These are phyloP conservation scores for Temnopleurus reevesii DNA, from an alignment of 53 echinoderm and acorn worm species.

Conservation along the genomic window DNA sequence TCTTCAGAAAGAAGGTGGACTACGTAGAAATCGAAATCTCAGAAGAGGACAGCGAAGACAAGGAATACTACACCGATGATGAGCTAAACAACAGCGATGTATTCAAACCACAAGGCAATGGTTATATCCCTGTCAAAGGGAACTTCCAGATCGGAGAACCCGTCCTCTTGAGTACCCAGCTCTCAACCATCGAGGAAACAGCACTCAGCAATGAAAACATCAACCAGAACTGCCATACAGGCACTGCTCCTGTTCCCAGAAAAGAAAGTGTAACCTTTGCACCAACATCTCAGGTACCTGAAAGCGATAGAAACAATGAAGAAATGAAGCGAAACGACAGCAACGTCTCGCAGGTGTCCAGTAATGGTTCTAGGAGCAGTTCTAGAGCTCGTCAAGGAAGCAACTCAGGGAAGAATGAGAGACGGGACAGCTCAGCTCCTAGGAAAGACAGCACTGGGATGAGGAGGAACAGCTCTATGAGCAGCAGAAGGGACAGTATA, in stretches of 20 bases:
- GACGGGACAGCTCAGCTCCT: background rate
- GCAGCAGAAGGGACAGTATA: conserved; percentile 26
- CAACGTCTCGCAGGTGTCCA: background rate
- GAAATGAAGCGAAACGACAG: background rate
- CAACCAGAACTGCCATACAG: conserved; percentile 43
- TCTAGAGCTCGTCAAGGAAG: background rate
- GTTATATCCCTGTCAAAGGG: conserved; percentile 19
- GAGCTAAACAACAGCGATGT: conserved; percentile 17
- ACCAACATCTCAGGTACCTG: background rate
- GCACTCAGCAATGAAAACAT: conserved; percentile 49
- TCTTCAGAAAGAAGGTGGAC: conserved; percentile 73
- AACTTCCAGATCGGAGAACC: conserved; percentile 4
- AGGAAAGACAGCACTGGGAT: conserved; percentile 38
- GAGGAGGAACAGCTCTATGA: background rate
- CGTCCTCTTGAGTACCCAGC: background rate
- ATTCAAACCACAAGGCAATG: conserved; percentile 37
- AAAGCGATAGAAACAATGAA: background rate
- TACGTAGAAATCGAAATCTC: conserved; percentile 53
- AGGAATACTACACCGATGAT: conserved; percentile 7
- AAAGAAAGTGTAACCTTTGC: conserved; percentile 41
- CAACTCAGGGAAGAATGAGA: background rate
- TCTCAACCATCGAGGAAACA: conserved; percentile 33
- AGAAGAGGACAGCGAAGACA: conserved; percentile 59
- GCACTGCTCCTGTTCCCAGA: background rate
- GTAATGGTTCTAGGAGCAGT: background rate